Conservation (phyloP, 2,888 invertebrate genomes). For the Ectemnius lituratus region DNA sequence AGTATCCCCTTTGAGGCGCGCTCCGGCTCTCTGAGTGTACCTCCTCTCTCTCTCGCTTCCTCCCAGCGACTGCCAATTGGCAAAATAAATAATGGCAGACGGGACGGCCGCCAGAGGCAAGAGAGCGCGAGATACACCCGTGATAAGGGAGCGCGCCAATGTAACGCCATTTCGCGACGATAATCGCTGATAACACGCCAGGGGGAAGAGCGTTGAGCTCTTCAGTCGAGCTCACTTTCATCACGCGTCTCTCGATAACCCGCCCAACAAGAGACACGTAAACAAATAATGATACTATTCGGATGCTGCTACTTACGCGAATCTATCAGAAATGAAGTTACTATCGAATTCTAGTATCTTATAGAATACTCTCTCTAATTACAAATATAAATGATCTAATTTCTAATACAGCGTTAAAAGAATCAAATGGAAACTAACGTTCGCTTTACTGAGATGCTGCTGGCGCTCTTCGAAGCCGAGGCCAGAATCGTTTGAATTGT, state of each 20-base stretch:
- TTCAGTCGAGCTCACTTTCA: conserved; percentile 75
- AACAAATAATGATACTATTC: conserved; percentile 37
- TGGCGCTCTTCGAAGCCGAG: conserved; percentile 89
- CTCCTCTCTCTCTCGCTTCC: too few relatives aligned
- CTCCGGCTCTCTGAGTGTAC: background rate
- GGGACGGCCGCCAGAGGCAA: background rate
- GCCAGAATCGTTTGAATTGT: conserved; percentile 94
- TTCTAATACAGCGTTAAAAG: too few relatives aligned
- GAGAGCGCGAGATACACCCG: conserved; percentile 14
- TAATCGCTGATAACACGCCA: conserved; percentile 48
- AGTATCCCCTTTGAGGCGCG: background rate
- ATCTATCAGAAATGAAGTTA: too few relatives aligned
- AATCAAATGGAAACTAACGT: conserved; percentile 45
- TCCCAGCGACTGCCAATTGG: background rate
- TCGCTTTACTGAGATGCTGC: conserved; percentile 78
- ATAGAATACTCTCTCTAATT: too few relatives aligned
- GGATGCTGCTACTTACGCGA: background rate
- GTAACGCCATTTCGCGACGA: conserved; percentile 41
- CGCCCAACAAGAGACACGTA: conserved; percentile 29
- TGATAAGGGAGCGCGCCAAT: conserved; percentile 33
- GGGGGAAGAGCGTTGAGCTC: conserved; percentile 34
- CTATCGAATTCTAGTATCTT: background rate
- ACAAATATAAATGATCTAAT: too few relatives aligned
- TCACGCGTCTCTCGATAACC: conserved; percentile 60
- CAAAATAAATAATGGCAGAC: background rate